Evolutionary conservation across 2,113 vertebrate species (phyloP).

Genomic region (Notechis scutatus): DNA sequence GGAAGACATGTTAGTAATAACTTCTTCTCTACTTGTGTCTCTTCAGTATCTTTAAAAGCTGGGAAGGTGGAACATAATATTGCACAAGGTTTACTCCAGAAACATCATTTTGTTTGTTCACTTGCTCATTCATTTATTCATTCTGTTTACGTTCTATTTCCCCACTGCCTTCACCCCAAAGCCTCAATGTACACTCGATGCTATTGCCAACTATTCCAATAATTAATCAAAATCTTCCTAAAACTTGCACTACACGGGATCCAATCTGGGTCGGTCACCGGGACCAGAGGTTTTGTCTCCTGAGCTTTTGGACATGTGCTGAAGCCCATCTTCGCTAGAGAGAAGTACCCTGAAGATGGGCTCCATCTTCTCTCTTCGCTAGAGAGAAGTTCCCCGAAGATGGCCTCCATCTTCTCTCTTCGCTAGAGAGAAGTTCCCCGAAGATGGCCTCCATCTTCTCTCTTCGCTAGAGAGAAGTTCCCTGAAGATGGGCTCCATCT

Average conservation of each 20-base stretch:
- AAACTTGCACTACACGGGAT: not conserved
- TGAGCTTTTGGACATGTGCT: not conserved
- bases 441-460: too few relatives aligned
- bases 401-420: too few relatives aligned
- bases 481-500: too few relatives aligned
- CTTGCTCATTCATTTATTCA: not conserved
- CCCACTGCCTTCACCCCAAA: not conserved
- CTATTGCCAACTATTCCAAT: not conserved
- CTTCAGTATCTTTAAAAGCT: not conserved
- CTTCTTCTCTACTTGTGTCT: not conserved
- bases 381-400: too few relatives aligned
- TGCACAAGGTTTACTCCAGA: not conserved
- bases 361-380: too few relatives aligned
- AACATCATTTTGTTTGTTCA: not conserved
- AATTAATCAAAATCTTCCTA: not conserved
- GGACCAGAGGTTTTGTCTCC: not conserved
- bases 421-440: too few relatives aligned
- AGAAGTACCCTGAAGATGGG: too few relatives aligned
- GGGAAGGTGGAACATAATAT: not conserved
- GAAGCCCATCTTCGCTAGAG: not conserved
- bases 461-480: too few relatives aligned
- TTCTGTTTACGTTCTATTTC: not conserved
- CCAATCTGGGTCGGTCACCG: not conserved
- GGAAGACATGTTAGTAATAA: not conserved
- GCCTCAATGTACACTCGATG: not conserved